Conservation (phyloP, 2,888 invertebrate genomes). For the Ryuthela nishihirai region DNA sequence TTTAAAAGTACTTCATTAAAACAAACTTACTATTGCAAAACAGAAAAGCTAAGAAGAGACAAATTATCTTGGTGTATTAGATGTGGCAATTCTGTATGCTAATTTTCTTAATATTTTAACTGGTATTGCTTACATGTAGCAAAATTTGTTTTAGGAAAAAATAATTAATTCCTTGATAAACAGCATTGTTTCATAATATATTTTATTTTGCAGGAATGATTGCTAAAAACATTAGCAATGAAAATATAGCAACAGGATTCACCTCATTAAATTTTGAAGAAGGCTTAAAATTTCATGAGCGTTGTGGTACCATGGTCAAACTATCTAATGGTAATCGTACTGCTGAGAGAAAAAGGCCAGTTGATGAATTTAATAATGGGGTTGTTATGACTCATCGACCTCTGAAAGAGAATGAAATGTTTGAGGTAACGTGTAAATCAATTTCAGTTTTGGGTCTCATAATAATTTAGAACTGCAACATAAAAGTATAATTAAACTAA, state of each 20-base stretch:
- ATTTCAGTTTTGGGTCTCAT: not conserved
- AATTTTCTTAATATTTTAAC: too few relatives aligned
- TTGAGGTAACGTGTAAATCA: slow-evolving; percentile 60
- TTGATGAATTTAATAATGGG: slow-evolving; percentile 93
- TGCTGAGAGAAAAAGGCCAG: slow-evolving; percentile 79
- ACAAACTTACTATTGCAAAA: too few relatives aligned
- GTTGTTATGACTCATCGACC: slow-evolving; percentile 92
- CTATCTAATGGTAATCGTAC: slow-evolving; percentile 72
- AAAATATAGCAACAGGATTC: slow-evolving; percentile 30
- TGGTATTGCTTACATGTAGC: too few relatives aligned
- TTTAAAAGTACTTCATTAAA: too few relatives aligned
- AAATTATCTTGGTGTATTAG: too few relatives aligned
- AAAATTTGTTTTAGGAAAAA: too few relatives aligned
- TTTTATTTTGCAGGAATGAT: slow-evolving; percentile 42
- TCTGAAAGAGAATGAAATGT: slow-evolving; percentile 79
- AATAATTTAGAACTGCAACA: too few relatives aligned
- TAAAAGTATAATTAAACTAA: too few relatives aligned
- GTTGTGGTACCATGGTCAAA: slow-evolving; percentile 83
- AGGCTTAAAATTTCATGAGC: slow-evolving; percentile 76
- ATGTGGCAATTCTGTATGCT: too few relatives aligned
- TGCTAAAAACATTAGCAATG: slow-evolving; percentile 47
- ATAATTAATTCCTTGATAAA: too few relatives aligned
- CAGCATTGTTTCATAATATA: too few relatives aligned
- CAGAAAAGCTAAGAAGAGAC: too few relatives aligned
- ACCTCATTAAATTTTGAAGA: slow-evolving; percentile 52